Conservation (phyloP, 2,888 invertebrate species). For the Sinelater perroti region DNA sequence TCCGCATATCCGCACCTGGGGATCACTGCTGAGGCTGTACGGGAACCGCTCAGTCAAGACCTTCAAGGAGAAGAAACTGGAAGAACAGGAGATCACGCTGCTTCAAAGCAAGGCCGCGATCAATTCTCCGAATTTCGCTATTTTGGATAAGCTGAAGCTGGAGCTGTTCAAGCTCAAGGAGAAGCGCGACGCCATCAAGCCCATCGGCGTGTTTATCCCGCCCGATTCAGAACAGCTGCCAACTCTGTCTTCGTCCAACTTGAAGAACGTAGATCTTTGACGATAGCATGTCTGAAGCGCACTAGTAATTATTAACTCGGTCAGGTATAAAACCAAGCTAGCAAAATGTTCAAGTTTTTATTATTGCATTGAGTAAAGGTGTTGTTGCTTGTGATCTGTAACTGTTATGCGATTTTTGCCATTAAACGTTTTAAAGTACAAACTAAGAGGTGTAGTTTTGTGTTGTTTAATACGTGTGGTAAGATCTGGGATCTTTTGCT, state of each 20-base stretch:
- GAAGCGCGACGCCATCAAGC: constrained; percentile 63
- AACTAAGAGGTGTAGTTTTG: no score
- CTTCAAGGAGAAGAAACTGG: constrained; percentile 90
- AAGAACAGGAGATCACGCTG: constrained; percentile 91
- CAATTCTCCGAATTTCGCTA: constrained; percentile 91
- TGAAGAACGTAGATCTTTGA: constrained; percentile 78
- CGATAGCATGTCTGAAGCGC: no score
- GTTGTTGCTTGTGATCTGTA: no score
- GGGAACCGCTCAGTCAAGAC: constrained; percentile 91
- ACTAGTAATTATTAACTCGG: no score
- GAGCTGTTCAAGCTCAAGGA: constrained; percentile 84
- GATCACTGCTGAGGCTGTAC: constrained; percentile 90
- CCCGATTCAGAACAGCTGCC: constrained; percentile 71
- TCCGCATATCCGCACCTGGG: constrained; percentile 95
- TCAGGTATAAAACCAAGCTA: no score
- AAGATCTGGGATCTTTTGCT: no score
- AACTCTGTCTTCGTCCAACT: constrained; percentile 76
- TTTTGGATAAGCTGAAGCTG: constrained; percentile 81
- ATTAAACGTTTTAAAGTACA: no score
- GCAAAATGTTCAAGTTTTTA: no score
- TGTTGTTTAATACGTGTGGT: no score
- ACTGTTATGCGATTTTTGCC: no score
- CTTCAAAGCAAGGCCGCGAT: constrained; percentile 88
- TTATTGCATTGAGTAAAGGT: no score
- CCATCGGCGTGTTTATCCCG: constrained; percentile 70